Conservation (phyloP, 2,888 invertebrate genomes). For the Deilephila porcellus region DNA sequence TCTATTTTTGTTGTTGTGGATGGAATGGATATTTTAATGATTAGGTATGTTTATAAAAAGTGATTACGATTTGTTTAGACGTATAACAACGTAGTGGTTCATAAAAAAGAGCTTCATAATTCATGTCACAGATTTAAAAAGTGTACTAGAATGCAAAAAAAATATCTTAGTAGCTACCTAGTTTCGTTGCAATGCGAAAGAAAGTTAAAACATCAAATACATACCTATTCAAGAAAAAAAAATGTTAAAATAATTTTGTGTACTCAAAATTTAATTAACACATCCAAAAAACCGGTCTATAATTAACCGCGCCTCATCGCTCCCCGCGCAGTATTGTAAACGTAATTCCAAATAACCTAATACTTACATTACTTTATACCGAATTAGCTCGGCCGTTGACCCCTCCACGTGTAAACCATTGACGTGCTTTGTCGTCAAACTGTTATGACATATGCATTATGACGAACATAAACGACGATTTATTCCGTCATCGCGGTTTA, state of each 20-base stretch:
- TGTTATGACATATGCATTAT: slow-evolving; percentile 29
- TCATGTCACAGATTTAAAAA: too few relatives aligned
- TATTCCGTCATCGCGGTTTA: slow-evolving; percentile 15
- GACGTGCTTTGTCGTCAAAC: slow-evolving; percentile 30
- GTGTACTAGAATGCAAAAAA: too few relatives aligned
- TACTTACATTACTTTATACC: slow-evolving; percentile 60
- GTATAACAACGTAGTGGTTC: too few relatives aligned
- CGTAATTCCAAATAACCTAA: slow-evolving; percentile 52
- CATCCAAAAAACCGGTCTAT: background rate
- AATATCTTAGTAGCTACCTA: too few relatives aligned
- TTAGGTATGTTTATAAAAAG: too few relatives aligned
- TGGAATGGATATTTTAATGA: too few relatives aligned
- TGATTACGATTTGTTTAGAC: too few relatives aligned
- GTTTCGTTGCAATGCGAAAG: too few relatives aligned
- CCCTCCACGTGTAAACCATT: slow-evolving; percentile 65
- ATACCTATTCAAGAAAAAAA: background rate
- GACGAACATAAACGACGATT: slow-evolving; percentile 19
- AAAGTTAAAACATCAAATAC: too few relatives aligned
- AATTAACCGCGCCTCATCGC: slow-evolving; percentile 1
- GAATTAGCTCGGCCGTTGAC: slow-evolving; percentile 75
- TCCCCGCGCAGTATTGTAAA: slow-evolving; percentile 40
- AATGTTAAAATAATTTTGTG: background rate
- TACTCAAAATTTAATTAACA: background rate
- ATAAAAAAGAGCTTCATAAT: too few relatives aligned
- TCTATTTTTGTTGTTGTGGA: too few relatives aligned